A percentile compares a stretch with the other conserved stretches of the same genome.
Evolutionary conservation across 2,888 invertebrate genomes (phyloP).

Genomic region (Himalopsyche anomala): DNA sequence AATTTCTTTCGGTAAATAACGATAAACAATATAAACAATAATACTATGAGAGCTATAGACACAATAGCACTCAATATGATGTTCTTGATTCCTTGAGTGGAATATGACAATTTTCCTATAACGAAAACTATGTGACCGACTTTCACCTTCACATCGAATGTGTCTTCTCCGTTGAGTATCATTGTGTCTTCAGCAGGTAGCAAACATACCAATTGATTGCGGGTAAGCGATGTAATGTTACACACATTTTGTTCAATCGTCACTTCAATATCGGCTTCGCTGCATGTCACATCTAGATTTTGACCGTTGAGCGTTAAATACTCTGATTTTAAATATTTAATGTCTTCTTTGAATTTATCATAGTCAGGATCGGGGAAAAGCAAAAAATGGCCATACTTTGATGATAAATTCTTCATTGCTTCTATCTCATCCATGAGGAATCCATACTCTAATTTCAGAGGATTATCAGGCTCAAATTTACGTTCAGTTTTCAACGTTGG

Average conservation of each 20-base stretch:
- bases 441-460: conserved; percentile 91
- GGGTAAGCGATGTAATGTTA: conserved; percentile 94
- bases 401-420: conserved; percentile 87
- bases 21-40: conserved; percentile 90
- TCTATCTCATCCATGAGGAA: conserved; percentile 97
- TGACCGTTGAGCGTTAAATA: conserved; percentile 96
- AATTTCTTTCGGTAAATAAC: conserved; percentile 96
- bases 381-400: conserved; percentile 84
- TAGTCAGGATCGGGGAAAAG: conserved; percentile 95
- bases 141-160: conserved; percentile 90
- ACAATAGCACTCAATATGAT: conserved; percentile 88
- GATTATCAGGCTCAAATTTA: conserved; percentile 87
- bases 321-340: conserved; percentile 96
- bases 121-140: conserved; percentile 90
- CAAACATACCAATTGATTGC: conserved; percentile 94
- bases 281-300: conserved; percentile 93
- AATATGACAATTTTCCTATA: conserved; percentile 93
- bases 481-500: conserved; percentile 86
- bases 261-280: conserved; percentile 92
- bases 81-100: conserved; percentile 89
- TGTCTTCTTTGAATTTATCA: conserved; percentile 91
- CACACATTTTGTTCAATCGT: conserved; percentile 92
- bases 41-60: conserved; percentile 85
- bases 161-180: conserved; percentile 78
- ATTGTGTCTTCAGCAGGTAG: conserved; percentile 88